Evolutionary conservation across 2,888 invertebrate species (phyloP).

Genomic region (Yponomeuta sedellus): DNA sequence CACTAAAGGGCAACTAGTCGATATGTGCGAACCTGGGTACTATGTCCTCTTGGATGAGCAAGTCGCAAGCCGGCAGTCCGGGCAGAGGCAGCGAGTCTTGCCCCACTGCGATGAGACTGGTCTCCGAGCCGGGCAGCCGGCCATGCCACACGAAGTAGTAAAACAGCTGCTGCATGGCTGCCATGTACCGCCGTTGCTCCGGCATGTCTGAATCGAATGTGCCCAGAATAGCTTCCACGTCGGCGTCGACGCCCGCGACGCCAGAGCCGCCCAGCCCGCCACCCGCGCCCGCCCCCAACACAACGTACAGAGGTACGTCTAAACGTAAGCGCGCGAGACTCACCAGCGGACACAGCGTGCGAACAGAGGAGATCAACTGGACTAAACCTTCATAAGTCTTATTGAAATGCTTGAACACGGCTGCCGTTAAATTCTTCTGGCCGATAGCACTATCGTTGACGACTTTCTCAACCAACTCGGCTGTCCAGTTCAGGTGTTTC

Average conservation of each 20-base stretch:
- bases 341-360: slow-evolving; percentile 86
- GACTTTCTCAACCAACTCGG: slow-evolving; percentile 79
- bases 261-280: slow-evolving; percentile 62
- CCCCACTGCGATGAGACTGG: slow-evolving; percentile 79
- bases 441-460: slow-evolving; percentile 80
- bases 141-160: slow-evolving; percentile 89
- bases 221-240: slow-evolving; percentile 87
- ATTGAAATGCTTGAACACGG: slow-evolving; percentile 80
- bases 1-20: slow-evolving; percentile 71
- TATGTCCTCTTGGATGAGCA: slow-evolving; percentile 84
- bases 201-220: slow-evolving; percentile 83
- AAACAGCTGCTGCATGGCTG: slow-evolving; percentile 88
- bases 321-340: slow-evolving; percentile 79
- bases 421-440: slow-evolving; percentile 77
- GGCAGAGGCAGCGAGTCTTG: slow-evolving; percentile 81
- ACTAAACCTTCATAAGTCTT: slow-evolving; percentile 82
- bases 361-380: slow-evolving; percentile 85
- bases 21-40: slow-evolving; percentile 85
- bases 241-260: slow-evolving; percentile 74
- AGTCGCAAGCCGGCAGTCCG: slow-evolving; percentile 84
- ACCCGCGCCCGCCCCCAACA: slow-evolving; percentile 78
- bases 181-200: slow-evolving; percentile 84
- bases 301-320: slow-evolving; percentile 84
- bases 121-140: slow-evolving; percentile 78
- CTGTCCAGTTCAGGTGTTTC: slow-evolving; percentile 80